Base-by-base conservation (phyloP, 2,797 vertebrate genomes). In the Gobionotothen gibberifrons region DNA sequence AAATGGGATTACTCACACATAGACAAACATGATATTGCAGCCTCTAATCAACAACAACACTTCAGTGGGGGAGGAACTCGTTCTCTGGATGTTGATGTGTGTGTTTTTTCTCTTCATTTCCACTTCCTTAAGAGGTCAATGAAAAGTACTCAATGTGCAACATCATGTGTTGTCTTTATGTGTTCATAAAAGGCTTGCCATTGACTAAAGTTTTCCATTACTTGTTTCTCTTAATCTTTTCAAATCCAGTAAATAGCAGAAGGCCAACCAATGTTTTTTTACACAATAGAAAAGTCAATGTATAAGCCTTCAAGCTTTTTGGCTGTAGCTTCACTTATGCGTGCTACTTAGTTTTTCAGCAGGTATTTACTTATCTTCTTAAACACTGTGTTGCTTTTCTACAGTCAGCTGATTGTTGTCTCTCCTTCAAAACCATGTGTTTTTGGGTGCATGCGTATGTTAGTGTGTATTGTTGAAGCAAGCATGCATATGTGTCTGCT, bases 271-370 rank as follows among this genome's bases (percentile, higher is more conserved):
- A 55, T 63, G 36, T 48, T 2, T 57, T 57, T 76, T 52, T 63
- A 53, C 14, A 42, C 9, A 46, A 69, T n/a, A 67, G 52, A 40
- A 16, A 17, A 65, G 26, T 68, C n/a, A 55, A 64, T 21, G 32
- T 49, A 40, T 48, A 36, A 57, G 65, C 15, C 40, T 55, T 60
- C 2, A 9, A 36, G n/a, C 51, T 46, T 26, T 48, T 51, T 44
- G 54, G 19, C 36, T 69, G 15, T n/a, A 53, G 60, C 55, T 76
- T 21, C 40, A 65, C 44, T 74, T 60, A 54, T 76, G 62, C 69
- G 19, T 58, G 19, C 9, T 54, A 10, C 8, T 8, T 54, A 62
- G 29, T 29, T 53, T 59, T 56, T 74, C 62, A 76, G 32, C 53
- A 54, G 13, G 22, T n/a, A 59, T 78, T 78, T 48, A 26, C 55